phyloP scores from a whole-genome alignment of 2,888 invertebrate genomes.

The Dascillus cervinus region DNA sequence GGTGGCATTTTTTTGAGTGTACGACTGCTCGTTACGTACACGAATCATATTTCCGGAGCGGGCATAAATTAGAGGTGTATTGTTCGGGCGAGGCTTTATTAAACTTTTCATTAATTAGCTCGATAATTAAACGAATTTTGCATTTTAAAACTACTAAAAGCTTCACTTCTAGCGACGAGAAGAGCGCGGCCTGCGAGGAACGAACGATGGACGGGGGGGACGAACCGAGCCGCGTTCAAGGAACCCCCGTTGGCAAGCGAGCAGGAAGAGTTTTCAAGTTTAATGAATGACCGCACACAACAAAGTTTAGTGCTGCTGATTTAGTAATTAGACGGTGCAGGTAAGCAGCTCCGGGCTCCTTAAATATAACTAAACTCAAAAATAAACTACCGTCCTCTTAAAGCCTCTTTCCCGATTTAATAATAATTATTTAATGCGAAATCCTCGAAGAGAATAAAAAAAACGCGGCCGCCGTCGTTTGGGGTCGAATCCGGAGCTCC shows the following conservation, averaged over 20 bases:
- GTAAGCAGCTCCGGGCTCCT: conserved; percentile 27
- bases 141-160: conserved; percentile 23
- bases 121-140: conserved; percentile 29
- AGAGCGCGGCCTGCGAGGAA: conserved; percentile 15
- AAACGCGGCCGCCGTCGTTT: no score
- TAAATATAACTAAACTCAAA: conserved; percentile 20
- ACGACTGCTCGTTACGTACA: no score
- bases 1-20: no score
- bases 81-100: conserved; percentile 25
- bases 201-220: conserved; percentile 16
- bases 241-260: conserved; percentile 17
- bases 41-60: no score
- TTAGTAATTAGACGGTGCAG: conserved; percentile 41
- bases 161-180: conserved; percentile 15
- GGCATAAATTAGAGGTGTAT: conserved; percentile 23
- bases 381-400: conserved; percentile 18
- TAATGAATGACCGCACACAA: conserved; percentile 43
- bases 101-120: conserved; percentile 30
- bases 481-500: no score
- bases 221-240: conserved; percentile 16
- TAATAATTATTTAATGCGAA: no score
- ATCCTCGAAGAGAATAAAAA: no score
- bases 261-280: conserved; percentile 36
- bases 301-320: conserved; percentile 40
- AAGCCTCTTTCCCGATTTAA: conserved; percentile 16